phyloP scores from a whole-genome alignment of 2,797 vertebrate genomes.

The Sebastes iracundus region DNA sequence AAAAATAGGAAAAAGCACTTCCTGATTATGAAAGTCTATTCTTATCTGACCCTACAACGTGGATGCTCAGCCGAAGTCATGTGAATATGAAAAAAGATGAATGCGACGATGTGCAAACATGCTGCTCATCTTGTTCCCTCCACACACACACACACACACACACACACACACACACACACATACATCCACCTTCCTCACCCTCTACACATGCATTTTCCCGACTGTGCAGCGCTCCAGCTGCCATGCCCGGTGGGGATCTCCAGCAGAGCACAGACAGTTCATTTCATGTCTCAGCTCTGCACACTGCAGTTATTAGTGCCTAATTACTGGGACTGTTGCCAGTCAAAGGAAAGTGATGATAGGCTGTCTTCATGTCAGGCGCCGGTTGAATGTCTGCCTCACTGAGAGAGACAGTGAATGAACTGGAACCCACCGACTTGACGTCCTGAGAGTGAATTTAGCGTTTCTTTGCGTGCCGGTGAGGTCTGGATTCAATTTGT shows the following conservation, averaged over 20 bases:
- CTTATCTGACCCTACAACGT: neutral
- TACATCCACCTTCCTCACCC: neutral
- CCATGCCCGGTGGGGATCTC: slow-evolving; percentile 22
- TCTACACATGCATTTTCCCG: neutral
- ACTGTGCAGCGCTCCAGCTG: neutral
- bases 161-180: neutral
- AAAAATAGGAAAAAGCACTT: neutral
- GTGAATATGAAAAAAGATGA: neutral
- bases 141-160: neutral
- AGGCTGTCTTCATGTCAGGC: slow-evolving; percentile 28
- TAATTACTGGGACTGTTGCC: slow-evolving; percentile 50
- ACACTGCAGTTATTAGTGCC: slow-evolving; percentile 40
- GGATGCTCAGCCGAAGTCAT: neutral
- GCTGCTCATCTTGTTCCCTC: neutral
- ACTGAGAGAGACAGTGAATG: slow-evolving; percentile 41
- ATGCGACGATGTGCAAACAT: neutral
- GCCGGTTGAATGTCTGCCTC: slow-evolving; percentile 26
- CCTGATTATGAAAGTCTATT: neutral
- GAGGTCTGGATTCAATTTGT: slow-evolving; percentile 66
- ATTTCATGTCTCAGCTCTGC: slow-evolving; percentile 40
- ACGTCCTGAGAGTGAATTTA: slow-evolving; percentile 38
- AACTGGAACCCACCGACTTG: slow-evolving; percentile 39
- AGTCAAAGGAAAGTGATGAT: slow-evolving; percentile 59
- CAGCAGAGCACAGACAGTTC: slow-evolving; percentile 28
- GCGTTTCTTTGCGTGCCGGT: slow-evolving; percentile 21